phyloP scores from a whole-genome alignment of 2,888 invertebrate species.

The Diplolepis rosae region DNA sequence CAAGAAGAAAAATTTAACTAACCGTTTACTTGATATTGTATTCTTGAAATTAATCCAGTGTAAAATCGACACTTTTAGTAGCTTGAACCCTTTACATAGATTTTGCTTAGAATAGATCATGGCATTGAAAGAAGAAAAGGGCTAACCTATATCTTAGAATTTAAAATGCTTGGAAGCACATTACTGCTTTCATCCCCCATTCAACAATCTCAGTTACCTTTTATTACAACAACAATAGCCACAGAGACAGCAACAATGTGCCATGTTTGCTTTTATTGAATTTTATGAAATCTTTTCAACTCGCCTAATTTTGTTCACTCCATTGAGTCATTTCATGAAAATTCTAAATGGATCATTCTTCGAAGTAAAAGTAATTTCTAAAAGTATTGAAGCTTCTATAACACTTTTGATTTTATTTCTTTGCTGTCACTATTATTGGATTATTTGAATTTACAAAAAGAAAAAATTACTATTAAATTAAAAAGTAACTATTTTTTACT shows the following conservation, averaged over 20 bases:
- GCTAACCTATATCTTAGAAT: neutral
- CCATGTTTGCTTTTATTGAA: constrained; percentile 14
- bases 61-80: constrained; percentile 15
- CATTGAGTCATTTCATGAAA: constrained; percentile 2
- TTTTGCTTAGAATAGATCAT: neutral
- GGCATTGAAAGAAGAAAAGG: neutral
- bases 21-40: neutral
- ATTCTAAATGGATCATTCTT: constrained; percentile 8
- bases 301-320: constrained; percentile 17
- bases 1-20: too few relatives aligned
- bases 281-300: constrained; percentile 10
- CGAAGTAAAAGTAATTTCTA: constrained; percentile 13
- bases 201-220: neutral
- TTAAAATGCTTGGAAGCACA: neutral
- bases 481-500: too few relatives aligned
- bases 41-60: neutral
- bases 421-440: neutral
- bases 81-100: constrained; percentile 1
- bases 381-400: neutral
- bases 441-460: neutral
- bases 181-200: constrained; percentile 18
- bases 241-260: constrained; percentile 1
- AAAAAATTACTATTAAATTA: too few relatives aligned
- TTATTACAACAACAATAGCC: constrained; percentile 16
- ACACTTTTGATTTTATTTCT: neutral